Base-by-base conservation (phyloP, 2,797 vertebrate genomes). In the Anguilla marmorata region DNA sequence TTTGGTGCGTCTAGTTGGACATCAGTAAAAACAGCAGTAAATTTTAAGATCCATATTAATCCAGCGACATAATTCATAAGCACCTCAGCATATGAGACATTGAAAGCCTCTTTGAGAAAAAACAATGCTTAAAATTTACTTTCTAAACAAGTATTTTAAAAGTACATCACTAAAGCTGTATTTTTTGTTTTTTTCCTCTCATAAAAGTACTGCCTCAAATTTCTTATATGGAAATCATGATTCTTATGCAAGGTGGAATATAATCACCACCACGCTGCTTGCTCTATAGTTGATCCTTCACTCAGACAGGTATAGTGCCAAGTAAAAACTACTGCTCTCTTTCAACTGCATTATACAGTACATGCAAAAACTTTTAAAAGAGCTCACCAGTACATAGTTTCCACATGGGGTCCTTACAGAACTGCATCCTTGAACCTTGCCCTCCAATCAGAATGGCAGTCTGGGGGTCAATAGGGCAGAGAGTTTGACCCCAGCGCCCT, bases 371-470 rank as follows among this genome's bases (percentile, higher is more conserved):
- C 12, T 16, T 56, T 30, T 52, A n/a, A 4, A 11, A 69, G 5
- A 56, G 87, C 92, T 89, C 86, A 97, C 97, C 96, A 89, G 95
- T 96, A 91, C 96, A 96, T 60, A 97, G 94, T 92, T 97, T 97
- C 97, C 97, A 97, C 93, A 97, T 96, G n/a, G 97, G 96, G 54
- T 97, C 97, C 91, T 97, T 97, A 92, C 96, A 96, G 93, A 97
- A 97, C 87, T 96, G 96, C 95, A 95, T 96, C 91, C 92, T 93
- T 88, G 94, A 91, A 76, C 96, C 96, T 92, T 96, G 96, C 3
- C 96, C 95, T 90, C 96, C 96, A 30, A 96, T 96, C 84, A 96
- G 93, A 90, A 97, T 96, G 12, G 94, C 95, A 2, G 96, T 97
- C 91, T 96, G 95, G 85, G 94, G 87, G 60, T 97, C 95, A 41